A percentile compares a stretch with the other conserved stretches of the same genome.
Conservation (phyloP, 2,888 invertebrate species). For the Norana najaformis region DNA sequence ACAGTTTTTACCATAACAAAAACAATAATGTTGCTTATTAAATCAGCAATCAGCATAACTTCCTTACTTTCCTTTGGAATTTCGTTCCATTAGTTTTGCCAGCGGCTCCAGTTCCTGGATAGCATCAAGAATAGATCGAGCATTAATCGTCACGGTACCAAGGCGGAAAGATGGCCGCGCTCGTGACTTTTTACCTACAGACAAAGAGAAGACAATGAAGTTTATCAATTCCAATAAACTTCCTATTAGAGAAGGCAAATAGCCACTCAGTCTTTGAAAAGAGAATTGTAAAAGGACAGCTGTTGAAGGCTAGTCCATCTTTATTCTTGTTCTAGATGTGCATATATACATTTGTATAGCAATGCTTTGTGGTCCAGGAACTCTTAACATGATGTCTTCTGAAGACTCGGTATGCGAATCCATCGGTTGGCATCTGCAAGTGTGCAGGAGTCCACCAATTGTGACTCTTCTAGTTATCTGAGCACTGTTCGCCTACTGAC, state of each 20-base stretch:
- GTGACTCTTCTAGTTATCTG: no score
- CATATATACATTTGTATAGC: background rate
- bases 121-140: conserved; percentile 85
- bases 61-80: conserved; percentile 77
- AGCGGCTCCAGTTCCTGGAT: conserved; percentile 88
- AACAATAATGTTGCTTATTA: conserved; percentile 36
- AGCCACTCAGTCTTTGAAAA: background rate
- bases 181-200: conserved; percentile 65
- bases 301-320: background rate
- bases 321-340: no score
- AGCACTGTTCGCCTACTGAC: no score
- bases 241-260: no score
- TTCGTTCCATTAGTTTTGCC: conserved; percentile 79
- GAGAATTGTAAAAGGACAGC: background rate
- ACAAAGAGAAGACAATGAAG: background rate
- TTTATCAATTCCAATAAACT: no score
- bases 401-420: no score
- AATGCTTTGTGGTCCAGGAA: no score
- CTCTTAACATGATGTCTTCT: no score
- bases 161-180: conserved; percentile 84
- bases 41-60: conserved; percentile 62
- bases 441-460: no score
- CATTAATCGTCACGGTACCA: conserved; percentile 92
- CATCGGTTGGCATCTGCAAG: no score
- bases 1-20: conserved; percentile 66